Conservation (phyloP, 2,888 invertebrate genomes). For the Thymelicus acteon region DNA sequence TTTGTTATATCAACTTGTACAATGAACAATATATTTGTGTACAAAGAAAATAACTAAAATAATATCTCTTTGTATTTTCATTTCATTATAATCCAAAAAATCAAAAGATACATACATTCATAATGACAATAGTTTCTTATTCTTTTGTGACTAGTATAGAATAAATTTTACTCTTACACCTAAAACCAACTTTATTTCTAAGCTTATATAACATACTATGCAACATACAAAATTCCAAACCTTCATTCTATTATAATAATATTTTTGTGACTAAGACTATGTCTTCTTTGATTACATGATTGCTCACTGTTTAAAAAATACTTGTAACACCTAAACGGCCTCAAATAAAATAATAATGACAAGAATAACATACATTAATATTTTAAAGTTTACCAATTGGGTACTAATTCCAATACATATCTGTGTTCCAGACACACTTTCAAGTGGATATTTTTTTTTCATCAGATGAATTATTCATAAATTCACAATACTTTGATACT, state of each 20-base stretch:
- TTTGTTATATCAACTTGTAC: neutral
- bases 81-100: neutral
- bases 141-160: constrained; percentile 12
- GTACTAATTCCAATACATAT: neutral
- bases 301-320: neutral
- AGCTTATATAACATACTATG: neutral
- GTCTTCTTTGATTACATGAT: constrained; percentile 7
- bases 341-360: neutral
- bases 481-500: neutral
- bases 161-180: constrained; percentile 8
- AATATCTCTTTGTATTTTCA: neutral
- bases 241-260: too few species aligned
- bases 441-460: neutral
- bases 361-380: neutral
- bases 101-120: neutral
- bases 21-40: neutral
- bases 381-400: neutral
- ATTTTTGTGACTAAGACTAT: constrained; percentile 1
- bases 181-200: neutral
- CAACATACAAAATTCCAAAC: neutral
- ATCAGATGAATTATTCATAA: neutral
- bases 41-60: neutral
- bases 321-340: neutral
- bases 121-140: neutral
- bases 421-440: neutral